A percentile compares a stretch with the other conserved stretches of the same genome.
These are phyloP conservation scores for Beroe ovata DNA, from an alignment of 37 sponge, comb jelly and placozoan genomes.

Conservation along the genomic window DNA sequence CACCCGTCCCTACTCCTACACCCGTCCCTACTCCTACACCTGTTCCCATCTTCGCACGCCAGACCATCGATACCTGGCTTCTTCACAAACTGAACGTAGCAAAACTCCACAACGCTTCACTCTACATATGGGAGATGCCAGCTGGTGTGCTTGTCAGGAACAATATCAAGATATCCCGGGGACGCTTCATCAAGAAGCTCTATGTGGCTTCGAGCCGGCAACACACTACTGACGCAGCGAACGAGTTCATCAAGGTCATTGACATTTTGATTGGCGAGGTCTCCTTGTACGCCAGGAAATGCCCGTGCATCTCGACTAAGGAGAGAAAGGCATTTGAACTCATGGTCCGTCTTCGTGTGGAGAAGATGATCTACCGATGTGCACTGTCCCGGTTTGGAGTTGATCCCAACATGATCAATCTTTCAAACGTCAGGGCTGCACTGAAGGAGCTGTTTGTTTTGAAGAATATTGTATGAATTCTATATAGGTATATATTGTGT, in stretches of 20 bases:
- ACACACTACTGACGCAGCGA: background rate
- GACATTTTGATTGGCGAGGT: background rate
- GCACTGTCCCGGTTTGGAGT: background rate
- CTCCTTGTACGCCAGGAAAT: background rate
- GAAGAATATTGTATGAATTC: background rate
- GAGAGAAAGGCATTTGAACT: background rate
- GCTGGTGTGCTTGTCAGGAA: constrained; percentile 3
- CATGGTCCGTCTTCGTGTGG: background rate
- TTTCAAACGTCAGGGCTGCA: background rate
- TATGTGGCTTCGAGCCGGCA: background rate
- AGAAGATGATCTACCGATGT: background rate
- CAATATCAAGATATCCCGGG: background rate
- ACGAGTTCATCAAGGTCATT: background rate
- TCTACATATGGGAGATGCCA: background rate
- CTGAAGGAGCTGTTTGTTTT: constrained; percentile 3
- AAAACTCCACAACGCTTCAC: background rate
- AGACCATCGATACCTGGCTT: background rate
- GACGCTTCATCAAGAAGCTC: background rate
- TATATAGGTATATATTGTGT: too few relatives aligned
- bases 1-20: too few relatives aligned
- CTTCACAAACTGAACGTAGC: background rate
- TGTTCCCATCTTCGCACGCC: background rate
- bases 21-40: too few relatives aligned
- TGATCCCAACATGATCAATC: background rate
- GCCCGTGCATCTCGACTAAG: background rate